Evolutionary conservation across 2,888 invertebrate species (phyloP), one percentile per base, ranked within the genome.

Genomic region (Microctonus brassicae): DNA sequence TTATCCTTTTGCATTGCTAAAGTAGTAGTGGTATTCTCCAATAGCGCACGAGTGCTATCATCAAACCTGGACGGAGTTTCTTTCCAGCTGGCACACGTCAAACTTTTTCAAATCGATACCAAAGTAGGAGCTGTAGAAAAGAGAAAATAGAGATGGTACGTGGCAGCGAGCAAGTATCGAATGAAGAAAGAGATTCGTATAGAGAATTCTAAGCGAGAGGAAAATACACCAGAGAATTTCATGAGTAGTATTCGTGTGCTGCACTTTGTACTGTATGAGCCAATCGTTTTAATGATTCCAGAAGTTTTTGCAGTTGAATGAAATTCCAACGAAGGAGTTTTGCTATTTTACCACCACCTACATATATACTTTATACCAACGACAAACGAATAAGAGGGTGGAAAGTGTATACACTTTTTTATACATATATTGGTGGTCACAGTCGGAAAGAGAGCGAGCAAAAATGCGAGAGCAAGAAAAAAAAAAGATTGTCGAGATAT

Each of bases 41-140:
- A 58, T 57, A 42, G 11, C 42, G 26, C 39, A 64, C 39, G 67
- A 39, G 39, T 39, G 39, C 39, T 39, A 39, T 39, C 39, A 39
- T 39, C 42, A 36, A 42, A 22, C 36, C 24, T 62, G 42, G 55
- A 66, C 55, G 65, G 53, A 57, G 65, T 70, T 70, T 61, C 70
- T n/a, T 69, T 74, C 71, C 73, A 73, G 72, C 74, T 74, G 69
- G 69, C 64, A 67, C 69, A 61, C 74, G 70, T 71, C 73, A 73
- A 77, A 75, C 73, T 77, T 76, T 57, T 34, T 67, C 39, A 63
- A 68, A 73, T 65, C 75, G 69, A 75, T 76, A 75, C 57, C 26
- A 17, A 65, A 58, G 39, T 20, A 47, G 52, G 66, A 61, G 55
- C 29, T 61, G 36, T 29, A 39, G 39, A n/a, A 42, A 20, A 57